These are phyloP conservation scores for Nyctibius grandis DNA, from an alignment of 2,797 vertebrate genomes.

Conservation along the genomic window DNA sequence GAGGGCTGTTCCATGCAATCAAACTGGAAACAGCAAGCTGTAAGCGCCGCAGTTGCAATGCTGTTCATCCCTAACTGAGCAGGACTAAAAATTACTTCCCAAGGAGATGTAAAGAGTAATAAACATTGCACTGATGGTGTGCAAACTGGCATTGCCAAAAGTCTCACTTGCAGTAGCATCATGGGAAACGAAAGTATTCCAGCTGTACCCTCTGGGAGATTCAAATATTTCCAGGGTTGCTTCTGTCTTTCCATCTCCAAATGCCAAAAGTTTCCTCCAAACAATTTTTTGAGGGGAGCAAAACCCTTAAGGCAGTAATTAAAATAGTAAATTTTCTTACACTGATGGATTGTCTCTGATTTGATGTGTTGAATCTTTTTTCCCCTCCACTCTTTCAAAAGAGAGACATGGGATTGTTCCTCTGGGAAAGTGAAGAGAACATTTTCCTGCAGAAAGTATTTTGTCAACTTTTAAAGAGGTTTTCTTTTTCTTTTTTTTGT, in stretches of 20 bases:
- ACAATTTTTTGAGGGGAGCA: not conserved
- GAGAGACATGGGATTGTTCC: not conserved
- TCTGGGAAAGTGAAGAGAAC: not conserved
- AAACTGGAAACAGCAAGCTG: not conserved
- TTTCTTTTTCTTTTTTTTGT: not conserved
- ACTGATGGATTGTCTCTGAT: not conserved
- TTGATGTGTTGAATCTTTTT: not conserved
- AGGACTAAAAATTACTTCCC: not conserved
- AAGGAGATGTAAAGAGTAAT: not conserved
- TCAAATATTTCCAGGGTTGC: not conserved
- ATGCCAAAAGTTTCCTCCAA: not conserved
- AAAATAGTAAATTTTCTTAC: not conserved
- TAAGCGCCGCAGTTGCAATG: not conserved
- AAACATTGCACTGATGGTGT: not conserved
- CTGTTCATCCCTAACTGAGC: not conserved
- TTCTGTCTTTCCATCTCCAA: not conserved
- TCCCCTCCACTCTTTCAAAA: not conserved
- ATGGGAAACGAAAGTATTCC: not conserved
- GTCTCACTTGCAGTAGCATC: not conserved
- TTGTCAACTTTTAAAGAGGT: not conserved
- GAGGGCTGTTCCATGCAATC: not conserved
- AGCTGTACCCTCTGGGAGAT: not conserved
- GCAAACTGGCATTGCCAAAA: not conserved
- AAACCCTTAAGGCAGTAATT: not conserved
- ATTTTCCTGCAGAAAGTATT: not conserved